Percentiles rank a stretch among this genome's conserved stretches.
Conservation (phyloP, 2,888 invertebrate species). For the Plebejus melissa region DNA sequence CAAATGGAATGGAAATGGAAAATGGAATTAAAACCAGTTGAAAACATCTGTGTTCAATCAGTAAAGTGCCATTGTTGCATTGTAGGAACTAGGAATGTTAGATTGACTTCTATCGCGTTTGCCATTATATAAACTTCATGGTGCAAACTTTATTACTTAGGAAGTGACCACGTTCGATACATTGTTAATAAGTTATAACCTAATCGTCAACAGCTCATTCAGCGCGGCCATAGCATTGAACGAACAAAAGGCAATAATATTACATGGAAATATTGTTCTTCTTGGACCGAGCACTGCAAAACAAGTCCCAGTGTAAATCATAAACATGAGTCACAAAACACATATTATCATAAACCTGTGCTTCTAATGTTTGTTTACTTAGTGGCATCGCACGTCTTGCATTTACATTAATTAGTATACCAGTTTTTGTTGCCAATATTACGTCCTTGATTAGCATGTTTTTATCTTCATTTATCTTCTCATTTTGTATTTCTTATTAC, state of each 20-base stretch:
- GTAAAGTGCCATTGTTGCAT: not conserved
- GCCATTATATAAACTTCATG: not conserved
- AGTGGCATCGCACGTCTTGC: not conserved
- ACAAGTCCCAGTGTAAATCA: conserved; percentile 22
- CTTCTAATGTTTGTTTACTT: conserved; percentile 7
- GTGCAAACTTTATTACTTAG: conserved; percentile 7
- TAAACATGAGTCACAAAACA: conserved; percentile 25
- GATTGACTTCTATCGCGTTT: not conserved
- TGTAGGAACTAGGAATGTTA: not conserved
- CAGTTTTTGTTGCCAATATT: conserved; percentile 18
- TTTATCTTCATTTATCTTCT: not conserved
- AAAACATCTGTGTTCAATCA: not conserved
- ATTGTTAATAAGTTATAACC: conserved; percentile 12
- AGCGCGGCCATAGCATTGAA: conserved; percentile 35
- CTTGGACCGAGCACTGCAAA: conserved; percentile 30
- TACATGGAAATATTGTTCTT: conserved; percentile 35
- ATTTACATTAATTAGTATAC: not conserved
- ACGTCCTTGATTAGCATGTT: not conserved
- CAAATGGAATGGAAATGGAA: not conserved
- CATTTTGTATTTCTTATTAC: not conserved
- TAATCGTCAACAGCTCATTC: conserved; percentile 20
- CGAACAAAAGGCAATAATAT: conserved; percentile 43
- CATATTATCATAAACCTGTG: not conserved
- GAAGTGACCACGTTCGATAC: conserved; percentile 4
- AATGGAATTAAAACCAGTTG: not conserved